Evolutionary conservation across 1,140 invertebrate genomes (phyloP).

Genomic region (Tetragnatha versicolor): DNA sequence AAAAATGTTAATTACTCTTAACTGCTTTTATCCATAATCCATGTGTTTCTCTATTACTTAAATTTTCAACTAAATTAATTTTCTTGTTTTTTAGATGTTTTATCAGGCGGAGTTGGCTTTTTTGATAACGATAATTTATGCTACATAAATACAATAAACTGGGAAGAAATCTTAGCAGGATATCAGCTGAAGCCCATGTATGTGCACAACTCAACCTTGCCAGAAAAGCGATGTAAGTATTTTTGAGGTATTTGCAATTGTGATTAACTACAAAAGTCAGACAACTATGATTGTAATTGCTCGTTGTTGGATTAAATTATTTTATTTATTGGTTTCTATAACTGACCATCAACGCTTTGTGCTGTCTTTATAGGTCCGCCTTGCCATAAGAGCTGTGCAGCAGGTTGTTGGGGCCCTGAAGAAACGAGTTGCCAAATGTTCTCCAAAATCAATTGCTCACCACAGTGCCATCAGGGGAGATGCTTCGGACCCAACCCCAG

Average conservation of each 20-base stretch:
- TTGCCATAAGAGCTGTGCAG: conserved; percentile 79
- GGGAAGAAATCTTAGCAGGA: conserved; percentile 92
- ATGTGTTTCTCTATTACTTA: too few relatives aligned
- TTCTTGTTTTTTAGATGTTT: conserved; percentile 73
- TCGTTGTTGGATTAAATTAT: too few relatives aligned
- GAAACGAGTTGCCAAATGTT: conserved; percentile 92
- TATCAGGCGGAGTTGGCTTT: conserved; percentile 87
- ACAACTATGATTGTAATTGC: too few relatives aligned
- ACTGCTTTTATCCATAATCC: too few relatives aligned
- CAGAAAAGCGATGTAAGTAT: conserved; percentile 73
- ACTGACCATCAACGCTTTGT: too few relatives aligned
- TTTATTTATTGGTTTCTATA: background rate
- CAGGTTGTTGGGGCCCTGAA: conserved; percentile 92
- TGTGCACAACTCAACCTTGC: conserved; percentile 79
- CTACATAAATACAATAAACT: conserved; percentile 90
- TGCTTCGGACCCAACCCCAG: conserved; percentile 90
- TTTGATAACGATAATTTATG: conserved; percentile 96
- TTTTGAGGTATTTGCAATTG: background rate
- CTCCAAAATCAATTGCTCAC: conserved; percentile 91
- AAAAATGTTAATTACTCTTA: too few relatives aligned
- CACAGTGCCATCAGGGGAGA: conserved; percentile 89
- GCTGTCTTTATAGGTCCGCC: conserved; percentile 65
- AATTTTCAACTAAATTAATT: too few relatives aligned
- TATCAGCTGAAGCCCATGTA: conserved; percentile 74
- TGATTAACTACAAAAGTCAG: too few relatives aligned